A percentile compares a stretch with the other conserved stretches of the same genome.
These are phyloP conservation scores for Drosophila lacertosa DNA, from an alignment of 1,140 invertebrate genomes.

Conservation along the genomic window DNA sequence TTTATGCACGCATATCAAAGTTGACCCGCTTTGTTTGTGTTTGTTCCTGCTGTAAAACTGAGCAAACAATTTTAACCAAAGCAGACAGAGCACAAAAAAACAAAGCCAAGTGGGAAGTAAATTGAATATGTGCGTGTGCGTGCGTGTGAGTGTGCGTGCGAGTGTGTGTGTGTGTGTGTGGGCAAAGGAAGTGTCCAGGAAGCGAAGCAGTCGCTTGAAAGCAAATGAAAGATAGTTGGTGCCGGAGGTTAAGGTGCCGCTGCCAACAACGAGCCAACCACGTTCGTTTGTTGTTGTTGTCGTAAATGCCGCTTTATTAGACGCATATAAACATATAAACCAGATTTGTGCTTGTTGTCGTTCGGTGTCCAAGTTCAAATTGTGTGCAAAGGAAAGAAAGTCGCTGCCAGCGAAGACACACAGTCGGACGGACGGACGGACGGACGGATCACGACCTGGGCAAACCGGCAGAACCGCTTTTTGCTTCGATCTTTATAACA, in stretches of 20 bases:
- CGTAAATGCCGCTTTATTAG: constrained; percentile 73
- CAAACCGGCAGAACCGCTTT: constrained; percentile 80
- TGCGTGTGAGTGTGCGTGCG: not conserved
- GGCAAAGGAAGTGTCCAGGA: constrained; percentile 51
- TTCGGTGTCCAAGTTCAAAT: constrained; percentile 79
- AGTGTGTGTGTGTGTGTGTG: constrained; percentile 11
- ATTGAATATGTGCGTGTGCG: not conserved
- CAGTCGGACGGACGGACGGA: constrained; percentile 27
- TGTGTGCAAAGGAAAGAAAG: constrained; percentile 80
- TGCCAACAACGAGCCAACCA: constrained; percentile 19
- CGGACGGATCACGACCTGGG: constrained; percentile 68
- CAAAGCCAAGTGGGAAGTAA: not conserved
- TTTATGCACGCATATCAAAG: constrained; percentile 11
- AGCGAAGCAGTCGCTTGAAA: constrained; percentile 40
- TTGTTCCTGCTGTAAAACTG: constrained; percentile 75
- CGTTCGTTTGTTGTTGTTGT: not conserved
- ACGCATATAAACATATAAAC: constrained; percentile 59
- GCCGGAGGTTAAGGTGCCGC: constrained; percentile 37
- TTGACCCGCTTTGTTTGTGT: constrained; percentile 58
- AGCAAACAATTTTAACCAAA: constrained; percentile 59
- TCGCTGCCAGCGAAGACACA: constrained; percentile 35
- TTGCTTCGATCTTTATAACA: constrained; percentile 47
- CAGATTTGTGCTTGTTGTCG: constrained; percentile 63
- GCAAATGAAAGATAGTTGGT: constrained; percentile 20
- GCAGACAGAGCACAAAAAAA: constrained; percentile 3